phyloP scores from a whole-genome alignment of 2,113 vertebrate genomes.

The Rana temporaria region DNA sequence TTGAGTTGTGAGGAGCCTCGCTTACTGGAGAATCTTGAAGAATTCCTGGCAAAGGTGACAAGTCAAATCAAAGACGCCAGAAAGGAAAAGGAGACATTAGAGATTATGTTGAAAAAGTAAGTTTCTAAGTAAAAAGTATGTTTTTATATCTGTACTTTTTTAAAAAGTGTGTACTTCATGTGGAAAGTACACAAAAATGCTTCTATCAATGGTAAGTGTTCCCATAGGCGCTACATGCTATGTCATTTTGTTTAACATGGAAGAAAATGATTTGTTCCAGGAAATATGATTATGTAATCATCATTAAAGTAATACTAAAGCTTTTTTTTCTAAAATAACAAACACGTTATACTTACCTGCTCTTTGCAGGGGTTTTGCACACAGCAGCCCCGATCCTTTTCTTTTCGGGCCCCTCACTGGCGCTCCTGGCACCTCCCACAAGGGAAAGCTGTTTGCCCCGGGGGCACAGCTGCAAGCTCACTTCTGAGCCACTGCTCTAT shows the following conservation, averaged over 20 bases:
- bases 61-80: constrained; percentile 66
- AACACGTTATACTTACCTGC: too few relatives aligned
- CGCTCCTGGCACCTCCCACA: too few relatives aligned
- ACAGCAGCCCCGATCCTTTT: too few relatives aligned
- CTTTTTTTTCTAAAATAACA: too few relatives aligned
- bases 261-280: not conserved
- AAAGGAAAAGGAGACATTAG: constrained; percentile 66
- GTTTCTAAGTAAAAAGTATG: constrained; percentile 45
- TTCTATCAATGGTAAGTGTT: not conserved
- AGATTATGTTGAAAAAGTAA: constrained; percentile 72
- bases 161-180: not conserved
- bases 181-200: not conserved
- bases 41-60: constrained; percentile 73
- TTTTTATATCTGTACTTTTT: not conserved
- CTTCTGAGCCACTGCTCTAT: too few relatives aligned
- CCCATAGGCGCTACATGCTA: not conserved
- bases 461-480: too few relatives aligned
- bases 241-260: not conserved
- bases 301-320: too few relatives aligned
- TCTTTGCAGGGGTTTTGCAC: too few relatives aligned
- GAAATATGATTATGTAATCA: too few relatives aligned
- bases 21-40: constrained; percentile 71
- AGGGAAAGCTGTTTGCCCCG: too few relatives aligned
- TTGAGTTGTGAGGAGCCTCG: constrained; percentile 72
- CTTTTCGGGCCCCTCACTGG: too few relatives aligned